A percentile compares a stretch with the other conserved stretches of the same genome.
phyloP scores from a whole-genome alignment of 2,888 invertebrate species.

The Archips xylosteana region DNA sequence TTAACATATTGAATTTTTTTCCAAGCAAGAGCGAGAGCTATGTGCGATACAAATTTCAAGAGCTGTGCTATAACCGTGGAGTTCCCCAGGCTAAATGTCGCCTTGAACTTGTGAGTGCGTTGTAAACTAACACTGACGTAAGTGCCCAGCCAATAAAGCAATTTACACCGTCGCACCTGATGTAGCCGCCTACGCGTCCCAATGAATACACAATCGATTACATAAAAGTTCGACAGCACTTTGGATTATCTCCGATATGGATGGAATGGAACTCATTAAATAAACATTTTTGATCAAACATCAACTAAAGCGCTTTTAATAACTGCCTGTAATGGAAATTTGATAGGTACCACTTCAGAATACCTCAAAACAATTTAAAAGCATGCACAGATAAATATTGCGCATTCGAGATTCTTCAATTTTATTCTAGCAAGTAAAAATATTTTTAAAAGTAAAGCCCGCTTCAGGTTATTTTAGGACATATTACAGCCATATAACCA shows the following conservation, averaged over 20 bases:
- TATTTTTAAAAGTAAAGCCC: too few species aligned
- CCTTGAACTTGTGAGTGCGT: slow-evolving; percentile 78
- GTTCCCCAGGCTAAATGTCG: slow-evolving; percentile 52
- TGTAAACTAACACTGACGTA: slow-evolving; percentile 72
- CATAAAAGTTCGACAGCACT: slow-evolving; percentile 42
- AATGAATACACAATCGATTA: slow-evolving; percentile 50
- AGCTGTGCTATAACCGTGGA: slow-evolving; percentile 42
- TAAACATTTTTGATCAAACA: slow-evolving; percentile 44
- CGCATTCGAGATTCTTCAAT: too few species aligned
- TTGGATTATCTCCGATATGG: slow-evolving; percentile 29
- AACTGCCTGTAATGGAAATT: slow-evolving; percentile 20
- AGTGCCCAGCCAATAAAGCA: slow-evolving; percentile 73
- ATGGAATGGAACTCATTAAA: slow-evolving; percentile 48
- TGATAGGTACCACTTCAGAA: slow-evolving; percentile 12
- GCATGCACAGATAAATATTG: too few species aligned
- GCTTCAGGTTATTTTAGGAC: too few species aligned
- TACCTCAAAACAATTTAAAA: not conserved
- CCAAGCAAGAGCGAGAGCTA: slow-evolving; percentile 13
- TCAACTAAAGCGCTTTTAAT: slow-evolving; percentile 17
- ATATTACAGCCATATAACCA: too few species aligned
- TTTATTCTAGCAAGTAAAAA: too few species aligned
- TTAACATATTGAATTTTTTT: slow-evolving; percentile 25
- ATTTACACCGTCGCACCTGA: slow-evolving; percentile 67
- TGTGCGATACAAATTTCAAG: slow-evolving; percentile 40
- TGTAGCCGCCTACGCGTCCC: slow-evolving; percentile 58